Conservation (phyloP, 1,140 invertebrate genomes). For the Meteorus sp. region DNA sequence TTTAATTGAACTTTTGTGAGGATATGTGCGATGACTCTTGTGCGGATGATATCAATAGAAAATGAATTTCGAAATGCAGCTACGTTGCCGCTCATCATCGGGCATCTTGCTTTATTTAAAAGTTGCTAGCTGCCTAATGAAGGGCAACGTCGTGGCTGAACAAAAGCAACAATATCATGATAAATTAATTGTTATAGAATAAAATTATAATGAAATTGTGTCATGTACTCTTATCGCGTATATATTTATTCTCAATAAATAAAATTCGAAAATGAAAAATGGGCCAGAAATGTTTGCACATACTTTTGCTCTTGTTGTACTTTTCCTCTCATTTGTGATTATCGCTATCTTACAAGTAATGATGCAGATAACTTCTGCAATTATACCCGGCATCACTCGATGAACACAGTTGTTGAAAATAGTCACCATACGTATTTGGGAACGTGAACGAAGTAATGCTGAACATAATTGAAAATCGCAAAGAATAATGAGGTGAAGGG, state of each 20-base stretch:
- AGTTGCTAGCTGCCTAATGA: conserved; percentile 51
- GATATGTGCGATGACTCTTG: neutral
- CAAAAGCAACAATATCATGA: conserved; percentile 9
- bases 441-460: neutral
- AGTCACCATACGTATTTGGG: neutral
- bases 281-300: too few species aligned
- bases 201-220: neutral
- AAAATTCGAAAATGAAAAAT: too few species aligned
- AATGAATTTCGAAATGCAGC: conserved; percentile 28
- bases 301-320: too few species aligned
- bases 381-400: too few species aligned
- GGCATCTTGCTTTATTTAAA: conserved; percentile 46
- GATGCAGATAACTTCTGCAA: too few species aligned
- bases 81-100: conserved; percentile 49
- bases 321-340: too few species aligned
- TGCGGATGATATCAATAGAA: conserved; percentile 3
- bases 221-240: neutral
- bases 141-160: conserved; percentile 43
- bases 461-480: too few species aligned
- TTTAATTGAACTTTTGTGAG: too few species aligned
- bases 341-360: too few species aligned
- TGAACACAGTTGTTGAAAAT: too few species aligned
- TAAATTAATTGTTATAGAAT: conserved; percentile 6
- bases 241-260: too few species aligned
- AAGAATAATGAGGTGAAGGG: neutral